phyloP scores from a whole-genome alignment of 1,140 invertebrate species.

The Nebria ingens region DNA sequence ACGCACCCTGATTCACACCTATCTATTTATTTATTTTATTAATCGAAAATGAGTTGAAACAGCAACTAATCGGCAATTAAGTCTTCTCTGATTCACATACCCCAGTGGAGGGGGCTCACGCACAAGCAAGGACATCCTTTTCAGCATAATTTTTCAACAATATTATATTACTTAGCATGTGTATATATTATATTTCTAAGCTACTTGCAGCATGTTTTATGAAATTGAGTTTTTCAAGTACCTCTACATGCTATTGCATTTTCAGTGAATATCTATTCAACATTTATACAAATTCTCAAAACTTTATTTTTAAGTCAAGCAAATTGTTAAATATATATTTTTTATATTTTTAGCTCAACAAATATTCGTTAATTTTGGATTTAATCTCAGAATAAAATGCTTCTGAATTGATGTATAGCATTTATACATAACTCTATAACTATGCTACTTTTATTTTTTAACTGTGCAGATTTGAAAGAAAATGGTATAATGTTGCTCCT shows the following conservation, averaged over 20 bases:
- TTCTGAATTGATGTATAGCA: too few species aligned
- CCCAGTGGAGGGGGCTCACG: neutral
- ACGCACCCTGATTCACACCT: slow-evolving; percentile 4
- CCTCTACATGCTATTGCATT: neutral
- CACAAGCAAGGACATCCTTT: neutral
- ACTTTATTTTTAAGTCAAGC: too few species aligned
- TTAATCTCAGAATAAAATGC: too few species aligned
- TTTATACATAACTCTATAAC: too few species aligned
- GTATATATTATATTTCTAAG: neutral
- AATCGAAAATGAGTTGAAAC: too few species aligned
- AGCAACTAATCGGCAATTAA: too few species aligned
- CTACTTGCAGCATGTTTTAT: slow-evolving; percentile 1
- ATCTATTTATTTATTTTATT: slow-evolving; percentile 15
- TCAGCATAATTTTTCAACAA: neutral
- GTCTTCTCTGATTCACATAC: neutral
- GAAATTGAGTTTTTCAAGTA: neutral
- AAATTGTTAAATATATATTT: too few species aligned
- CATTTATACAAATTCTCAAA: neutral
- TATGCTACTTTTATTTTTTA: too few species aligned
- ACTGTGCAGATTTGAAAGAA: too few species aligned
- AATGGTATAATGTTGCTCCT: too few species aligned
- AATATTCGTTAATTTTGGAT: too few species aligned
- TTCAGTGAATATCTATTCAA: neutral
- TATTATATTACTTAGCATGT: slow-evolving; percentile 1
- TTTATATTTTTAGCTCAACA: too few species aligned